Evolutionary conservation across 2,113 vertebrate genomes (phyloP), one percentile per base, ranked within the genome.

Genomic region (Cryptotis parvus): DNA sequence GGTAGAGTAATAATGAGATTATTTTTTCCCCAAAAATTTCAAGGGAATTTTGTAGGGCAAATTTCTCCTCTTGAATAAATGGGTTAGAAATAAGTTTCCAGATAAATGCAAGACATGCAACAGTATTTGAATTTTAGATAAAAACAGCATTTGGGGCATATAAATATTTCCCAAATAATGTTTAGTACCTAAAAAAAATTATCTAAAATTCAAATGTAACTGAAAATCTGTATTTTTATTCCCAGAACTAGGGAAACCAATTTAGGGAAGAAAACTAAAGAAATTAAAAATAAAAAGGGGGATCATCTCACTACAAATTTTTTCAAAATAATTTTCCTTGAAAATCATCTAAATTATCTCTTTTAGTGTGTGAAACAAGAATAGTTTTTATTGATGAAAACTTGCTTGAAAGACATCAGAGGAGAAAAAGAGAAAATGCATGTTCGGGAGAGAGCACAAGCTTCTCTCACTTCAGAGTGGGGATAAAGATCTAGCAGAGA

Each of bases 51-150:
- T 49, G 45, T 49, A 49, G 27, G 49, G 3, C 72, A 45, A 73
- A 77, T 70, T 1, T 76, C 37, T 82, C 14, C 58, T n/a, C 61
- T 81, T n/a, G 14, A 72, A 49, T 75, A 41, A 4, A 4, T 52
- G 33, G n/a, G 31, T 85, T 49, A 68, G 16, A 22, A n/a, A n/a
- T 11, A 75, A 58, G 2, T 70, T 84, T 22, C 20, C 24, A 87
- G 37, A 22, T 68, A 43, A 80, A 58, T n/a, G 33, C 2, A 52
- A 22, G 37, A 33, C 12, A 55, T 11, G 39, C 3, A 43, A 15
- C 73, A 39, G 45, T 1, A 12, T 75, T 77, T 79, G 39, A 89
- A 83, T 69, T 90, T 89, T 49, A 87, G 20, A 87, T 35, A 78
- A 52, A 78, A 52, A 84, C 11, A 78, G 24, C 31, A 27, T 26